Base-by-base conservation (phyloP, 2,113 vertebrate species). In the Rhadina sibilatrix region DNA sequence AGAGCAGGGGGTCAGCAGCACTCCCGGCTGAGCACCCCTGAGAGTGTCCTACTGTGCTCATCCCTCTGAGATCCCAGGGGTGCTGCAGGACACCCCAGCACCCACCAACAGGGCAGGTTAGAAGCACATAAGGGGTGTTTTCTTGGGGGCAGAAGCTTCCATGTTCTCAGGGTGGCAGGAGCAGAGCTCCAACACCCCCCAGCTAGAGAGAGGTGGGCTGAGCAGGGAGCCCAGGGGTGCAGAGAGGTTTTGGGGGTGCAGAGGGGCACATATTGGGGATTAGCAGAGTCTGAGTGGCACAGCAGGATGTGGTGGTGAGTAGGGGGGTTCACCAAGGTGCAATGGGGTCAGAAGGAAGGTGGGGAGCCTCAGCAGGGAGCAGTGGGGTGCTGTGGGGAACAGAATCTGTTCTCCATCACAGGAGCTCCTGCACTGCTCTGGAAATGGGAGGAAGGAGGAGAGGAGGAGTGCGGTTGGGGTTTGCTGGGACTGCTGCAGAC, bases 141-240 rank as follows among this genome's bases (percentile, higher is more conserved):
- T 20, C 22, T 8, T 1, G 0, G 1, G 20, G 11, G 10, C 4
- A 31, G 50, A 71, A 46, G 40, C 22, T 11, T 0, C 1, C 1
- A 4, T 5, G 47, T 1, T 33, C 37, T 6, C 4, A 2, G n/a
- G n/a, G 13, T 2, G 66, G 25, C 81, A 54, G 76, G 42, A 76
- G 30, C 37, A 63, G 78, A 53, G 23, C 49, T 84, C 72, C 52
- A 42, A 30, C 52, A 30, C 2, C 27, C 15, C 17, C 6, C 1
- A 2, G 33, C 35, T 15, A 64, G 15, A 21, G 40, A 0, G 18
- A 37, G 69, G 46, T 3, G 57, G 12, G 66, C 46, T 17, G 20
- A 50, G 86, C 37, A 24, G 56, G 27, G 54, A 31, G 72, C 33
- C 27, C 27, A 1, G 47, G 59, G 68, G 35, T 56, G 42, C 71